phyloP scores from a whole-genome alignment of 2,113 vertebrate genomes.

The Macrotus californicus region DNA sequence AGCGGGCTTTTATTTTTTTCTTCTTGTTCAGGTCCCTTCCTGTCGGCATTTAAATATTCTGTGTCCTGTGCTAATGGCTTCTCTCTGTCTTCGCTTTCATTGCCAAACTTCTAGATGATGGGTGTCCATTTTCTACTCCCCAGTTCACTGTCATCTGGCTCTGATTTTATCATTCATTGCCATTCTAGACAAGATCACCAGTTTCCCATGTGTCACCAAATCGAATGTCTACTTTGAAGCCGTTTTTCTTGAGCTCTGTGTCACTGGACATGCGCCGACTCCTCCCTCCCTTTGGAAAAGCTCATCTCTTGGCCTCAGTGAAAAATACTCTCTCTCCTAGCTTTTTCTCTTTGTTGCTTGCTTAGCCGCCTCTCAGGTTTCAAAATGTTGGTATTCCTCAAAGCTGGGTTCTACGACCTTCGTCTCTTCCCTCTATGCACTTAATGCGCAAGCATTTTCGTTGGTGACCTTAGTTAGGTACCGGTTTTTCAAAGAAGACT shows the following conservation, averaged over 20 bases:
- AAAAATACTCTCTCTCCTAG: neutral
- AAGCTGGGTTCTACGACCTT: neutral
- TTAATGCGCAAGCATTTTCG: neutral
- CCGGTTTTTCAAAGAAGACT: neutral
- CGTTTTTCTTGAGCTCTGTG: neutral
- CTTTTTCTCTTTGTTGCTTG: neutral
- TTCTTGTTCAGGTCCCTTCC: neutral
- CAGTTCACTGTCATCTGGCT: neutral
- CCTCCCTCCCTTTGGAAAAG: neutral
- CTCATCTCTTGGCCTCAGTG: neutral
- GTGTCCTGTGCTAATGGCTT: neutral
- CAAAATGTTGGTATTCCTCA: neutral
- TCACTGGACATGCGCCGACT: neutral
- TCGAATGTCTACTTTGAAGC: neutral
- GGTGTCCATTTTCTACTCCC: neutral
- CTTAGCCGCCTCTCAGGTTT: neutral
- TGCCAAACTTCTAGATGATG: neutral
- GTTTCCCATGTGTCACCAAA: neutral
- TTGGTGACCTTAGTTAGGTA: neutral
- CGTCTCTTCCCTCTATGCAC: neutral
- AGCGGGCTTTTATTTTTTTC: neutral
- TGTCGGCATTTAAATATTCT: neutral
- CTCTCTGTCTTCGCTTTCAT: neutral
- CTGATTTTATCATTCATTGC: neutral
- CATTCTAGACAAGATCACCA: neutral